Conservation (phyloP, 2,113 vertebrate species). For the Todiramphus saurophagus region DNA sequence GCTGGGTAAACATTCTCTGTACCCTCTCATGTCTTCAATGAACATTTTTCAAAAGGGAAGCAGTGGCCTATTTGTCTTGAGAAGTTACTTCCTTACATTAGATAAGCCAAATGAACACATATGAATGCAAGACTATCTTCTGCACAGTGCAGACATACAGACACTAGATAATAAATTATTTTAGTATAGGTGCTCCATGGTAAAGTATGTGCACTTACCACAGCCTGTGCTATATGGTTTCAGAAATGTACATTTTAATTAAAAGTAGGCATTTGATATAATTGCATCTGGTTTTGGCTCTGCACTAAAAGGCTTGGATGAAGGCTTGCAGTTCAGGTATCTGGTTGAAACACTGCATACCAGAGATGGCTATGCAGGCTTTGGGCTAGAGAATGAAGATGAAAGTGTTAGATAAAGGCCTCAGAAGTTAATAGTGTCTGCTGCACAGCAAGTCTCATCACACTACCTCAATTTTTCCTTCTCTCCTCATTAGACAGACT, state of each 20-base stretch:
- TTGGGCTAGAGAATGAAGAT: not conserved
- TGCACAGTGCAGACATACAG: not conserved
- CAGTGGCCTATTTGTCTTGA: not conserved
- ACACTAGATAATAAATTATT: not conserved
- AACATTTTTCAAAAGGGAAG: constrained; percentile 4
- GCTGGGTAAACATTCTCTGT: not conserved
- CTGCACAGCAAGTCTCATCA: not conserved
- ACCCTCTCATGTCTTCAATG: not conserved
- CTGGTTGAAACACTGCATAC: not conserved
- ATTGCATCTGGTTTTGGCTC: not conserved
- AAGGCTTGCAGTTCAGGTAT: not conserved
- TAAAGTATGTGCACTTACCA: not conserved
- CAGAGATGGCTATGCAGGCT: not conserved
- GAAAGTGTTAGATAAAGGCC: not conserved
- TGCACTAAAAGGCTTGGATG: not conserved
- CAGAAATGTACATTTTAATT: not conserved
- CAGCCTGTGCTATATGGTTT: not conserved
- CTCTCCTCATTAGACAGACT: not conserved
- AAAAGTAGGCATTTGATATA: not conserved
- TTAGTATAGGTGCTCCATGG: not conserved
- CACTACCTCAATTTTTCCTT: not conserved
- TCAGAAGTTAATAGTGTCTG: not conserved
- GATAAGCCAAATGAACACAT: not conserved
- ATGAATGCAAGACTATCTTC: not conserved
- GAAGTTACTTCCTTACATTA: not conserved